Conservation (phyloP, 37 sponge, comb jelly and placozoan genomes). For the Amphimedon queenslandica region DNA sequence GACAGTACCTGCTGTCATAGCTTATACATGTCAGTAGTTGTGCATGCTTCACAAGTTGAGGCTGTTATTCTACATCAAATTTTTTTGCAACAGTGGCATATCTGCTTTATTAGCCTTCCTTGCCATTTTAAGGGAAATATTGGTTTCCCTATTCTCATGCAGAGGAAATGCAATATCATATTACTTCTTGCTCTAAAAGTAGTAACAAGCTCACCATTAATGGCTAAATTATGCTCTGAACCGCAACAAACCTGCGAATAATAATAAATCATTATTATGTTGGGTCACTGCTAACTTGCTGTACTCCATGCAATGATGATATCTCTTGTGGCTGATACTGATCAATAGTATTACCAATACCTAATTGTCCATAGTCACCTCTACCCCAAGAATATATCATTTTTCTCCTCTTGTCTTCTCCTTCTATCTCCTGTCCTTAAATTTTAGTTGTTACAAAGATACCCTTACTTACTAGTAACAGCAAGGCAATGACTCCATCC, state of each 20-base stretch:
- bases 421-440: too few relatives aligned
- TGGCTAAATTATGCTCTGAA: slow-evolving; percentile 66
- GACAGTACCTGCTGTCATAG: too few relatives aligned
- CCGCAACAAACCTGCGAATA: slow-evolving; percentile 53
- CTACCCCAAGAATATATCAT: slow-evolving; percentile 73
- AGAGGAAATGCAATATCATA: neutral
- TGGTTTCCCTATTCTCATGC: neutral
- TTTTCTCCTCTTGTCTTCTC: too few relatives aligned
- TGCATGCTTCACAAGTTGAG: too few relatives aligned
- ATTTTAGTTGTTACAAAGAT: too few relatives aligned
- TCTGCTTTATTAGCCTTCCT: too few relatives aligned
- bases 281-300: slow-evolving; percentile 16
- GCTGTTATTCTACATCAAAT: too few relatives aligned
- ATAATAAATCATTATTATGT: slow-evolving; percentile 6
- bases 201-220: slow-evolving; percentile 39
- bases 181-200: neutral
- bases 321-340: slow-evolving; percentile 24
- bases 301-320: slow-evolving; percentile 15
- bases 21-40: too few relatives aligned
- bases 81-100: too few relatives aligned
- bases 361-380: slow-evolving; percentile 71
- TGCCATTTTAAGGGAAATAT: too few relatives aligned
- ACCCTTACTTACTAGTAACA: slow-evolving; percentile 20
- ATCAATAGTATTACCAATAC: slow-evolving; percentile 3
- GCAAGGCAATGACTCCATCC: slow-evolving; percentile 79